Conservation (phyloP, 2,113 vertebrate species). For the Cyrtonyx montezumae region DNA sequence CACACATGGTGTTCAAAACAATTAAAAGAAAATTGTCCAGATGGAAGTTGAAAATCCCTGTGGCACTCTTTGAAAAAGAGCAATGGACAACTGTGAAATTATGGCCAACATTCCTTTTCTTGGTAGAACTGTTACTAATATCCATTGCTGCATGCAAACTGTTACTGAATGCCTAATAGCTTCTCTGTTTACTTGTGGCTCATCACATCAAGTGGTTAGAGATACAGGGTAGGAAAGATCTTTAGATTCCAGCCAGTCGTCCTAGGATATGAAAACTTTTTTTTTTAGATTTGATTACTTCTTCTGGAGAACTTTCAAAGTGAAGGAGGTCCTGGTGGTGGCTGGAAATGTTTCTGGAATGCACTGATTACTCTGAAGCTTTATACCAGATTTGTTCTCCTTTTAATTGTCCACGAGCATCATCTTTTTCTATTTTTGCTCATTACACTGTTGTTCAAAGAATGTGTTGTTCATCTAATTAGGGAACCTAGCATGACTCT, state of each 20-base stretch:
- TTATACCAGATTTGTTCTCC: constrained; percentile 6
- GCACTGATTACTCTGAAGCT: constrained; percentile 10
- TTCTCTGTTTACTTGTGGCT: constrained; percentile 39
- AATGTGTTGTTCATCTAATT: not conserved
- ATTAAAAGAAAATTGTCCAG: constrained; percentile 64
- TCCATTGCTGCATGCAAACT: not conserved
- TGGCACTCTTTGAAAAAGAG: constrained; percentile 51
- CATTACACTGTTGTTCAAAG: not conserved
- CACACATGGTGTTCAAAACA: constrained; percentile 59
- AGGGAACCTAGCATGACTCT: not conserved
- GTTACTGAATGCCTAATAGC: constrained; percentile 43
- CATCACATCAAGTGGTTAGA: constrained; percentile 3
- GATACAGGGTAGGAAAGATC: not conserved
- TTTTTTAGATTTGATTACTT: not conserved
- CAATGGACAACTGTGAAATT: constrained; percentile 31
- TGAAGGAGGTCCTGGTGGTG: constrained; percentile 33
- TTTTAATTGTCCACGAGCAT: not conserved
- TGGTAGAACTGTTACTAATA: constrained; percentile 57
- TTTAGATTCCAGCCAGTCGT: not conserved
- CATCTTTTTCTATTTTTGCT: not conserved
- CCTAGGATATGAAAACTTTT: not conserved
- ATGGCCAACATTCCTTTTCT: constrained; percentile 62
- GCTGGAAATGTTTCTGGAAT: constrained; percentile 27
- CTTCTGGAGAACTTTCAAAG: not conserved
- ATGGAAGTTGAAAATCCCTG: constrained; percentile 66